Base-by-base conservation (phyloP, 2,113 vertebrate genomes). In the Cryptotis parvus region DNA sequence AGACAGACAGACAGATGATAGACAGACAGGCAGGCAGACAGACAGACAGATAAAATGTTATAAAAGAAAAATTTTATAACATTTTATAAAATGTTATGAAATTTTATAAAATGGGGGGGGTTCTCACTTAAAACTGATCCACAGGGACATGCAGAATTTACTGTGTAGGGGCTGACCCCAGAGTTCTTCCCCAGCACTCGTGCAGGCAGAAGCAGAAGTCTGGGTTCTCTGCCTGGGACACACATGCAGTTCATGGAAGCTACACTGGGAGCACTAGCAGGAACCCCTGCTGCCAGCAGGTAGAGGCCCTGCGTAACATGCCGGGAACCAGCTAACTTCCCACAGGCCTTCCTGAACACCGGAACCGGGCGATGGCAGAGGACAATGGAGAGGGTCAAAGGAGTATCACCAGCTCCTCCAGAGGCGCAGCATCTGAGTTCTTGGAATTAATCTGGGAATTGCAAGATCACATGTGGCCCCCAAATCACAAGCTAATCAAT, bases 401-500 rank as follows among this genome's bases (percentile, higher is more conserved):
- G 27, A 2, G n/a, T 31, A 18, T 39, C 14, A 45, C 16, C 11
- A 35, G 29, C 26, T 52, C 33, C 69, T 18, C 41, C 35, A 52
- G 2, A 66, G 55, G 18, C 82, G 35, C 4, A 69, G 72, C 70
- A 86, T 63, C 43, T 75, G 41, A 68, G 31, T 7, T 24, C 29
- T 78, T 1, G 20, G 37, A 70, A 75, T 27, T 73, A 84, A 72
- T 45, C 45, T 43, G 9, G 33, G 65, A 12, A 4, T 84, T 52
- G 84, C 10, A 41, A 69, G 33, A 43, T 76, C 14, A 37, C 80
- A 69, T 26, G 41, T 41, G 31, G 45, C 22, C 27, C 82, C 78
- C 86, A 88, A 58, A 76, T 10, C 79, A 22, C 55, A 90, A 45
- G 33, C 68, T 63, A 83, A 79, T 24, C n/a, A 83, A 79, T 24